Conservation (phyloP, 2,113 vertebrate genomes). For the Hypanus sabinus region DNA sequence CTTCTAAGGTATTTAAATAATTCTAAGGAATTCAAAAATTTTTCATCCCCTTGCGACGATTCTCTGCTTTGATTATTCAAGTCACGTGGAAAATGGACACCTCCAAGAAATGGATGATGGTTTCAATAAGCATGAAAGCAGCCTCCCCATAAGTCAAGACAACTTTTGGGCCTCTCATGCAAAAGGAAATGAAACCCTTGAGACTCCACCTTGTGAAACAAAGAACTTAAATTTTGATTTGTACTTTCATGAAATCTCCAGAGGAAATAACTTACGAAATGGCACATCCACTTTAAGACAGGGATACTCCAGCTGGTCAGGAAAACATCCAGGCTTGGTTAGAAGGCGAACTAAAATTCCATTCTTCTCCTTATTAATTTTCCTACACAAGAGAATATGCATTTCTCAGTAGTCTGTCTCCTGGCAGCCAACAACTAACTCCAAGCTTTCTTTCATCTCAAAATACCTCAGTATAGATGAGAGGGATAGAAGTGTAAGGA, state of each 20-base stretch:
- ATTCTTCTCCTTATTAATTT: not conserved
- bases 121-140: constrained; percentile 10
- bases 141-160: not conserved
- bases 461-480: not conserved
- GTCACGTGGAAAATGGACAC: not conserved
- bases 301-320: not conserved
- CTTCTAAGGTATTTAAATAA: no score
- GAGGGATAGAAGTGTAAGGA: not conserved
- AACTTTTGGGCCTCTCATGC: not conserved
- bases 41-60: not conserved
- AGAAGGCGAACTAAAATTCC: not conserved
- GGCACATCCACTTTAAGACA: not conserved
- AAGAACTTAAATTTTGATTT: not conserved
- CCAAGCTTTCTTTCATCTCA: not conserved
- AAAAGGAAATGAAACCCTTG: not conserved
- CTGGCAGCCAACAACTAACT: not conserved
- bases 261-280: not conserved
- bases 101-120: not conserved
- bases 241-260: not conserved
- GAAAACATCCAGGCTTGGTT: not conserved
- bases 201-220: not conserved
- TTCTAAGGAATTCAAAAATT: not conserved
- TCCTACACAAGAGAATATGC: not conserved
- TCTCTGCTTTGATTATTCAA: not conserved
- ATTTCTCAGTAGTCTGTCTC: not conserved